Evolutionary conservation across 2,113 vertebrate species (phyloP).

Genomic region (Mobula hypostoma): DNA sequence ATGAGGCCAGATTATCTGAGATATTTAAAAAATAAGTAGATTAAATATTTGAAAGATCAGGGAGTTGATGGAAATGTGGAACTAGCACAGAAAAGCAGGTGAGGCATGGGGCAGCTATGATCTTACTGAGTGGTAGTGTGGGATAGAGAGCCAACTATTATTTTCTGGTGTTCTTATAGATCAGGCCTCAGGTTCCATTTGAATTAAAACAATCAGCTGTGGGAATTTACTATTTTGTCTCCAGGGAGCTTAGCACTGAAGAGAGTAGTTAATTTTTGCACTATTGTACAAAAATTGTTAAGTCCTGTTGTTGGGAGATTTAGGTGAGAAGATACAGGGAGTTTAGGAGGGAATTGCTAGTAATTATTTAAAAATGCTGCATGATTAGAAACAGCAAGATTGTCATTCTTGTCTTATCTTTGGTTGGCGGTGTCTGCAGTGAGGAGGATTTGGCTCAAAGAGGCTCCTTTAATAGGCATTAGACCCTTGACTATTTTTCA

Average conservation of each 20-base stretch:
- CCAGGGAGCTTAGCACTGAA: not conserved
- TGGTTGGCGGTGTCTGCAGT: not conserved
- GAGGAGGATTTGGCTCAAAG: not conserved
- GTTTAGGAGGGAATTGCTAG: not conserved
- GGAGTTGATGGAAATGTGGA: too few relatives aligned
- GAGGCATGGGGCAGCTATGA: too few relatives aligned
- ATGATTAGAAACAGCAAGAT: not conserved
- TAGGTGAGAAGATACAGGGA: not conserved
- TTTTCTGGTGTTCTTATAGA: too few relatives aligned
- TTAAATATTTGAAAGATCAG: too few relatives aligned
- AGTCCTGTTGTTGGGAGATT: not conserved
- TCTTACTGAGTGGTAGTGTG: too few relatives aligned
- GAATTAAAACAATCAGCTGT: not conserved
- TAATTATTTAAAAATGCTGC: not conserved
- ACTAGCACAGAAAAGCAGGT: too few relatives aligned
- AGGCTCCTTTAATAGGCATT: not conserved
- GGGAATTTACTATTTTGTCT: not conserved
- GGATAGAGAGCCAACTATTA: too few relatives aligned
- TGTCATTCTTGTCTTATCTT: not conserved
- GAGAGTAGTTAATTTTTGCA: not conserved
- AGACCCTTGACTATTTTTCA: not conserved
- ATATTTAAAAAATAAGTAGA: too few relatives aligned
- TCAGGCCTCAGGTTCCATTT: not conserved
- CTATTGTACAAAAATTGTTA: not conserved
- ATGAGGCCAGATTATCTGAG: too few relatives aligned